Conservation (phyloP, 92 coral and sea anemone genomes). For the Palythoa grandiflora region DNA sequence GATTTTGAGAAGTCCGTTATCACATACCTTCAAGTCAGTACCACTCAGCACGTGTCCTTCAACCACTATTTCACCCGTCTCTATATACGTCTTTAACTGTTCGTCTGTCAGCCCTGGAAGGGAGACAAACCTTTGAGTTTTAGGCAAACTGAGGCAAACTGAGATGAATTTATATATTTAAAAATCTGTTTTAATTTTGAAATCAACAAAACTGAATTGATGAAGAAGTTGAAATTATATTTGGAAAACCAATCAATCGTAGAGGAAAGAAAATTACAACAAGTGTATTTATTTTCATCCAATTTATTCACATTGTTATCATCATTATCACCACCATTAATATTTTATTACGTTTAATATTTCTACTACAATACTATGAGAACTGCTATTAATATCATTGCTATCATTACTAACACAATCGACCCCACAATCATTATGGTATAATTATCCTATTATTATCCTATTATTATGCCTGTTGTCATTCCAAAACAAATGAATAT, state of each 20-base stretch:
- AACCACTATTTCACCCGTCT: conserved; percentile 84
- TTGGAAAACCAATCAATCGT: too few relatives aligned
- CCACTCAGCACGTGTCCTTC: conserved; percentile 87
- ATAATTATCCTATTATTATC: too few relatives aligned
- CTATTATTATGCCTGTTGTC: not conserved
- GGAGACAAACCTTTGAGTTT: not conserved
- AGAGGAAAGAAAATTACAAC: too few relatives aligned
- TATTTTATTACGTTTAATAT: too few relatives aligned
- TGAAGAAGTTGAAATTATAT: too few relatives aligned
- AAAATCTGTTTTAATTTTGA: not conserved
- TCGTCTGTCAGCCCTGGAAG: conserved; percentile 81
- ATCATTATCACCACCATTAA: too few relatives aligned
- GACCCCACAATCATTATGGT: not conserved
- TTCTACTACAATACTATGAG: too few relatives aligned
- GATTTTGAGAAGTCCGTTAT: not conserved
- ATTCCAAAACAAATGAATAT: too few relatives aligned
- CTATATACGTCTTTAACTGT: conserved; percentile 79
- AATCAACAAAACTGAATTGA: too few relatives aligned
- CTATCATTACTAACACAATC: not conserved
- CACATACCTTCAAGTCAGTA: conserved; percentile 81
- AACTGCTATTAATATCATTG: not conserved
- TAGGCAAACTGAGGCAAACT: not conserved
- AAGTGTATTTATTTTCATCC: too few relatives aligned
- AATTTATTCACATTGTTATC: too few relatives aligned
- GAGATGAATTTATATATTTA: not conserved